phyloP scores from a whole-genome alignment of 2,888 invertebrate genomes.

The Cancer borealis region DNA sequence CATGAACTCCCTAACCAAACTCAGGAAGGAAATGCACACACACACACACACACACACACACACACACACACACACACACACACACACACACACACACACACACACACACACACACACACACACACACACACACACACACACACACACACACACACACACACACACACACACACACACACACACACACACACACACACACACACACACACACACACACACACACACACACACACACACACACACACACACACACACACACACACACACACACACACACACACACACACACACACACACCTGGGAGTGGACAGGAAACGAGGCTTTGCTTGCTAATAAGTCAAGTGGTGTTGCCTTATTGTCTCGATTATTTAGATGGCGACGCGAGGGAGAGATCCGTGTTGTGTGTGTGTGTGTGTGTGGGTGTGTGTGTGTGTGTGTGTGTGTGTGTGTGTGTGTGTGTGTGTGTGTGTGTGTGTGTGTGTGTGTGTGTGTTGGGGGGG shows the following conservation, averaged over 20 bases:
- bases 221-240: constrained; percentile 43
- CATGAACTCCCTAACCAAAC: constrained; percentile 1
- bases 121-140: constrained; percentile 25
- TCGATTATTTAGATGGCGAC: neutral
- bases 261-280: constrained; percentile 42
- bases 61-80: constrained; percentile 43
- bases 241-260: constrained; percentile 50
- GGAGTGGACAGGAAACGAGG: constrained; percentile 11
- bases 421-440: too few relatives aligned
- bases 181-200: constrained; percentile 32
- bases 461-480: neutral
- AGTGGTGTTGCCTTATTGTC: neutral
- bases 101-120: constrained; percentile 42
- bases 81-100: constrained; percentile 50
- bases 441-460: too few relatives aligned
- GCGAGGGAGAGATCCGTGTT: neutral
- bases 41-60: constrained; percentile 25
- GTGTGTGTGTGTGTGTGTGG: neutral
- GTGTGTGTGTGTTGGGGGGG: neutral
- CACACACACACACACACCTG: constrained; percentile 21
- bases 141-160: neutral
- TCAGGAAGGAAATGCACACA: neutral
- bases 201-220: constrained; percentile 34
- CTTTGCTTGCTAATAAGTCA: neutral
- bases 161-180: constrained; percentile 17